Base-by-base conservation (phyloP, 2,113 vertebrate genomes). In the Melanostigma gelatinosum region DNA sequence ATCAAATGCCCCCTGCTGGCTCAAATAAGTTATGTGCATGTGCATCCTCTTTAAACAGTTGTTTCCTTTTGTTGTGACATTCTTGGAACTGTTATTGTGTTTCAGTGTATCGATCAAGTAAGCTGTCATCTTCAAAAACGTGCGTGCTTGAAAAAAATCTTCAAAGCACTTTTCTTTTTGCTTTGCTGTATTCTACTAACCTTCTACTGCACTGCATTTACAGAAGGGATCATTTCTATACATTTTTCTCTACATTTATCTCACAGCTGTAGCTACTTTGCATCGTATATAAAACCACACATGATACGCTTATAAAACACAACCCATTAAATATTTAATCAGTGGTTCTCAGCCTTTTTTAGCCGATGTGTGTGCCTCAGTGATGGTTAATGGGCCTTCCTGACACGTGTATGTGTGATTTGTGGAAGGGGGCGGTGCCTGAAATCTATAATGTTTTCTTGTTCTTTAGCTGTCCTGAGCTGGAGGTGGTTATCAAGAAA, bases 1-100 rank as follows among this genome's bases (percentile, higher is more conserved):
- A 85, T 87, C 83, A 91, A 78, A 92, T 79, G 85, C 89, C 91
- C 87, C 79, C 90, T 88, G 79, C 89, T 92, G 93, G 92, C 58
- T 76, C 34, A 67, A 65, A 72, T 13, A 10, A 72, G 58, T 65
- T 40, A 73, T 64, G 62, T 63, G 44, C 61, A 67, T 63, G 79
- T 62, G 50, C 29, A 36, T 75, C 36, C 38, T 22, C 69, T 36
- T 24, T 22, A 16, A 73, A 54, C 52, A 42, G 6, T 13, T 18
- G 0, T 1, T 6, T 0, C 11, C 36, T 79, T 55, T 69, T 58
- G 36, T 61, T 80, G 32, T 5, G 24, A 67, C 55, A 24, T 44
- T 32, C n/a, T 61, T 11, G 27, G 16, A 79, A 22, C 48, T 10
- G 29, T 15, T 22, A 0, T 4, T 62, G 8, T 64, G 62, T 74